Base-by-base conservation (phyloP, 1,140 invertebrate genomes). In the Polyergus mexicanus region DNA sequence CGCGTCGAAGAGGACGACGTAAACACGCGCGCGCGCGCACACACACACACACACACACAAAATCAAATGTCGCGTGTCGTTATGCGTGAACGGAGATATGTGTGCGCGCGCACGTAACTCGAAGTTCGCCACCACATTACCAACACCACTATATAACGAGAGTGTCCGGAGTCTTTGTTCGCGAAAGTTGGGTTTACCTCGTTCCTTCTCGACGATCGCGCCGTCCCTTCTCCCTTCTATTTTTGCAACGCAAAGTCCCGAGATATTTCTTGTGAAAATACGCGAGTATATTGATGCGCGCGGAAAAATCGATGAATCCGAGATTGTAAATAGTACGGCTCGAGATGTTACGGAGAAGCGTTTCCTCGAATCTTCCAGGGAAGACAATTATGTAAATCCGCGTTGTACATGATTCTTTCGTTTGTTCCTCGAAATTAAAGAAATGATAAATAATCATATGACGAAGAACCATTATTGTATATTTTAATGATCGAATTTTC, bases 151-250 rank as follows among this genome's bases (percentile, higher is more conserved):
- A 32, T 32, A 51, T 32, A 44, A 81, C 22, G 38, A 58, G n/a
- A 80, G 44, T 54, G 63, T 32, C 19, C 68, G 78, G 54, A 78
- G 77, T 90, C 84, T 91, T 90, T 91, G 89, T 91, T 91, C 89
- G 81, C 84, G 71, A 90, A 91, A 91, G 89, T 90, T 91, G 69
- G 84, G 86, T 88, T 88, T 90, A 91, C 87, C 86, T 87, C 86
- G 74, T 88, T 88, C 75, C 68, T 90, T 77, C 83, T 41, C 77
- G 66, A 11, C 69, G 65, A 44, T 25, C 63, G 62, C 28, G 83
- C 76, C 32, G 68, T 60, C 54, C 68, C 63, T 83, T 86, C 72
- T 68, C 68, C 89, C 74, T 44, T 87, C 80, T 90, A 84, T 90
- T 90, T 89, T 90, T 63, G 88, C 78, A 72, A 62, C 74, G 71